Base-by-base conservation (phyloP, 2,797 vertebrate species). In the Podarcis lilfordi region DNA sequence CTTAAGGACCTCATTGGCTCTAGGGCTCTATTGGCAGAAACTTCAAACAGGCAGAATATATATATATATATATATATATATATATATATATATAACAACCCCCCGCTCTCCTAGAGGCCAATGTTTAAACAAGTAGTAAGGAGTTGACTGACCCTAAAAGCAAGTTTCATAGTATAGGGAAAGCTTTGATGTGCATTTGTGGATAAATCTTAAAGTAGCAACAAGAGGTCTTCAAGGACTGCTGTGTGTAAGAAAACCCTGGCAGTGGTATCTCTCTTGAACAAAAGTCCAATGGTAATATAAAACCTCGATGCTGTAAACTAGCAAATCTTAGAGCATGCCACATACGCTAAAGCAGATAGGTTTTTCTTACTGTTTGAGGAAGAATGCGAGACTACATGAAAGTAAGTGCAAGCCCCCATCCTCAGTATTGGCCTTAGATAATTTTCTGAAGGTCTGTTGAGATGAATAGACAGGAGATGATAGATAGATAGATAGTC, bases 261-360 rank as follows among this genome's bases (percentile, higher is more conserved):
- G 6, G 66, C 75, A 40, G 32, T 59, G 69, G 10, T 29, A 40
- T 78, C 40, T 43, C 17, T 23, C 68, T 74, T 72, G 79, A 74
- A 61, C 35, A 75, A 61, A 81, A 72, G 10, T n/a, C 55, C 23
- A 87, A 32, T 69, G 75, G 19, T 13, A 78, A 68, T 86, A 75
- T 78, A 90, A 89, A 88, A 87, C 59, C 68, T 79, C 27, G 8
- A 91, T 79, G 85, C n/a, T 86, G 76, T 72, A 83, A 90, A 87
- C 82, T 1, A 92, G 8, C 59, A 89, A 85, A 87, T 21, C 25
- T 88, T 83, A 64, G 84, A 87, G 80, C 32, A 89, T 71, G 79
- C 23, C 2, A 72, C 74, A 19, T 0, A 0, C 55, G 88, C 0
- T 0, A 80, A 89, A 78, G 90, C 35, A 84, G 72, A 81, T 61